Evolutionary conservation across 1,140 invertebrate genomes (phyloP).

Genomic region (Marisa cornuarietis): DNA sequence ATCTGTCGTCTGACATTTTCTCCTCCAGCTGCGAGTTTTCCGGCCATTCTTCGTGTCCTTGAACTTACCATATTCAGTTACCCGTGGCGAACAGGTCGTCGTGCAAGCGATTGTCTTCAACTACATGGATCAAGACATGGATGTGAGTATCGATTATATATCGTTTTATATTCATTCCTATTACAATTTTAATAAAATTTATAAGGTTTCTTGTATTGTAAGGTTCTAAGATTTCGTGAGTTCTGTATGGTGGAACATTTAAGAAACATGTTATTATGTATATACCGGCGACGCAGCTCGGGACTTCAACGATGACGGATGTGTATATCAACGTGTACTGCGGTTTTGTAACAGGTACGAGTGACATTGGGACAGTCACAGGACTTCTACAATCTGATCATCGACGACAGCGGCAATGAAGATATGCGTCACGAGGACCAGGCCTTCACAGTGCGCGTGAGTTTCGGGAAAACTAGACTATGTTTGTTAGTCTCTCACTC

Average conservation of each 20-base stretch:
- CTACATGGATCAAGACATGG: slow-evolving; percentile 81
- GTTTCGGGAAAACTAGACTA: not conserved
- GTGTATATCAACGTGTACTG: not conserved
- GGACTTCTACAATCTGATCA: slow-evolving; percentile 50
- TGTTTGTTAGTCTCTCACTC: no score
- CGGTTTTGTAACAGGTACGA: slow-evolving; percentile 42
- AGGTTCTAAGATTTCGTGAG: not conserved
- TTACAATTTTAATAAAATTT: not conserved
- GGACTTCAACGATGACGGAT: no score
- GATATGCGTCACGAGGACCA: slow-evolving; percentile 35
- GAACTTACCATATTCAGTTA: slow-evolving; percentile 89
- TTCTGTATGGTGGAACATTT: not conserved
- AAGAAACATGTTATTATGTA: no score
- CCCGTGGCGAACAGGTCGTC: slow-evolving; percentile 88
- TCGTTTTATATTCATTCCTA: no score
- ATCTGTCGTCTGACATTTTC: not conserved
- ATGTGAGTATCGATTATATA: slow-evolving; percentile 48
- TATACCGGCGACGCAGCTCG: no score
- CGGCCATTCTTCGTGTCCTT: slow-evolving; percentile 88
- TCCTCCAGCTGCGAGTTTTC: slow-evolving; percentile 78
- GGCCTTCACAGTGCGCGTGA: slow-evolving; percentile 43
- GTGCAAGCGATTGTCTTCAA: slow-evolving; percentile 93
- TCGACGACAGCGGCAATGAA: slow-evolving; percentile 38
- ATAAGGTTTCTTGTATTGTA: not conserved
- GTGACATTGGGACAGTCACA: slow-evolving; percentile 51